Evolutionary conservation across 2,113 vertebrate species (phyloP).

Genomic region (Pterocles burchelli): DNA sequence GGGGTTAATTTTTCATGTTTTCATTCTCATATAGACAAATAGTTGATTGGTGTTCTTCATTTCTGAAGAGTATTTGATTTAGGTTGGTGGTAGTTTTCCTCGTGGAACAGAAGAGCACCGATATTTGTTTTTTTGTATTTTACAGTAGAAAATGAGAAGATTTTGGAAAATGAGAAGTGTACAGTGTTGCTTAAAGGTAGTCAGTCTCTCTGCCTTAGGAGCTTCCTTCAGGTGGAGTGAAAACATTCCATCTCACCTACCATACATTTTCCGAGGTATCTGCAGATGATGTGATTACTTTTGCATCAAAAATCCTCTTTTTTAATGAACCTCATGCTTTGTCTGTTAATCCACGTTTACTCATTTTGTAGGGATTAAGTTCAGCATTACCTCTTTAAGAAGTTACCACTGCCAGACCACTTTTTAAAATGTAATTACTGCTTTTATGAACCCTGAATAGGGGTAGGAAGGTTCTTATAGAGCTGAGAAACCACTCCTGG

Average conservation of each 20-base stretch:
- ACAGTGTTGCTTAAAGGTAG: background rate
- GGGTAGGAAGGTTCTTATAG: background rate
- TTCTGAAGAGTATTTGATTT: background rate
- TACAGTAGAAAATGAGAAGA: background rate
- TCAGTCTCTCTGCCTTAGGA: background rate
- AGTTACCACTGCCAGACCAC: no score
- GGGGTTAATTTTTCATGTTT: background rate
- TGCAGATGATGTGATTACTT: background rate
- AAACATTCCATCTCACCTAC: background rate
- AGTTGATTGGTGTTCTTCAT: background rate
- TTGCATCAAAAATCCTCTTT: background rate
- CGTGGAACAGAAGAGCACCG: background rate
- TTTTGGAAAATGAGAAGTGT: background rate
- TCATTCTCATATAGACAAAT: background rate
- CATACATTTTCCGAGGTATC: background rate
- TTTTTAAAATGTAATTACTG: background rate
- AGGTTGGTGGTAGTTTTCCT: background rate
- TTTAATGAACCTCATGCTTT: background rate
- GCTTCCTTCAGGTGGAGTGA: background rate
- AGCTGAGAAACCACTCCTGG: background rate
- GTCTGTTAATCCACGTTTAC: background rate
- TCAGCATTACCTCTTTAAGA: background rate
- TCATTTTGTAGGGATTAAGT: background rate
- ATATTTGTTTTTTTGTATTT: background rate
- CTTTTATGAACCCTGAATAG: background rate